These are phyloP conservation scores for Allygus modestus DNA, from an alignment of 2,888 invertebrate species.

Conservation along the genomic window DNA sequence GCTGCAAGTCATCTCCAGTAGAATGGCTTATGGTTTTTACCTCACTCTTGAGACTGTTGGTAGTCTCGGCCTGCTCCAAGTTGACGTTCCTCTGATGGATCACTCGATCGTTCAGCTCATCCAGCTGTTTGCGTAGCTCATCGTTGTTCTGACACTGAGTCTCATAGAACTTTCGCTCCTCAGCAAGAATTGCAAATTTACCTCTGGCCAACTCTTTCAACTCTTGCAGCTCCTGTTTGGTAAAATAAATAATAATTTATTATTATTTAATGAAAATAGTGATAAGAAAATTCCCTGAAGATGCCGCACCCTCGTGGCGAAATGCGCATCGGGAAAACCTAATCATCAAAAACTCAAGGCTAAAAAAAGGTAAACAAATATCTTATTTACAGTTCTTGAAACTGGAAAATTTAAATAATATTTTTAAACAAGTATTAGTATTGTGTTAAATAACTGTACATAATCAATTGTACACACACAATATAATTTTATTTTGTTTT, in stretches of 20 bases:
- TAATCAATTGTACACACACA: too few species aligned
- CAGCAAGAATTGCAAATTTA: constrained; percentile 28
- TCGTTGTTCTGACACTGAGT: constrained; percentile 58
- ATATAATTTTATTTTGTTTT: too few species aligned
- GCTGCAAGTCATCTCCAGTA: too few species aligned
- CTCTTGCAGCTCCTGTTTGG: constrained; percentile 45
- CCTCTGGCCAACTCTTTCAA: constrained; percentile 17
- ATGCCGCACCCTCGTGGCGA: too few species aligned
- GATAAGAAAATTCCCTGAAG: too few species aligned
- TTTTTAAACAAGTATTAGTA: background rate
- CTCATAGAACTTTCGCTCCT: constrained; percentile 58
- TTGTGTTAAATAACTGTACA: too few species aligned
- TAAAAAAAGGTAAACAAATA: too few species aligned
- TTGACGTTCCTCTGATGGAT: constrained; percentile 36
- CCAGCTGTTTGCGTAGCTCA: constrained; percentile 39
- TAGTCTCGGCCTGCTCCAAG: background rate
- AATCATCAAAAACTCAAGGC: too few species aligned
- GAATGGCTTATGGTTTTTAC: background rate
- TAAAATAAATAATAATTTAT: background rate
- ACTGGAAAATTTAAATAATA: too few species aligned
- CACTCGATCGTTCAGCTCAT: constrained; percentile 34
- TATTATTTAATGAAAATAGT: background rate
- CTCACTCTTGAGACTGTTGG: constrained; percentile 55
- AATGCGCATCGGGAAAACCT: too few species aligned
- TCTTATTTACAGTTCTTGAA: too few species aligned